A percentile compares a stretch with the other conserved stretches of the same genome.
phyloP scores from a whole-genome alignment of 2,888 invertebrate genomes.

The Amphipyra berbera region DNA sequence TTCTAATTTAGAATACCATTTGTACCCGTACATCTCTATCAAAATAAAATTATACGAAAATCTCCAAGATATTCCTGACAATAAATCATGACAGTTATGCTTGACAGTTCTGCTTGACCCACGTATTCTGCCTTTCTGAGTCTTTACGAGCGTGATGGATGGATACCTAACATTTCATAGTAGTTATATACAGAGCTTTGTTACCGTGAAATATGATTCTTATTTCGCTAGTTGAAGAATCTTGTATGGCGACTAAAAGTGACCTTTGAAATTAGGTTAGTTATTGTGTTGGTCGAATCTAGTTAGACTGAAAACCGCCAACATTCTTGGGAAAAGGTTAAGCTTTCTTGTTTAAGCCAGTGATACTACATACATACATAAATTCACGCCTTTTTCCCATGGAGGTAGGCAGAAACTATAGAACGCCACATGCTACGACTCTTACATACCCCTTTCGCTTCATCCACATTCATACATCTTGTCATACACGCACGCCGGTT shows the following conservation, averaged over 20 bases:
- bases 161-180: constrained; percentile 19
- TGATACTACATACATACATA: too few species aligned
- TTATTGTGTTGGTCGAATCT: too few species aligned
- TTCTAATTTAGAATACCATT: constrained; percentile 20
- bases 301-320: too few species aligned
- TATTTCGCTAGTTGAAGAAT: constrained; percentile 24
- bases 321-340: too few species aligned
- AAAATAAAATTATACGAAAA: constrained; percentile 49
- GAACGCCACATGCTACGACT: too few species aligned
- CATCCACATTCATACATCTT: too few species aligned
- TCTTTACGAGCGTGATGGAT: constrained; percentile 53
- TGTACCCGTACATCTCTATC: constrained; percentile 19
- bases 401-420: too few species aligned
- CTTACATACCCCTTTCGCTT: too few species aligned
- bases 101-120: constrained; percentile 56
- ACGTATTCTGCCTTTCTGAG: constrained; percentile 56
- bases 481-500: too few species aligned
- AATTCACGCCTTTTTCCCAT: too few species aligned
- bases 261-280: not conserved
- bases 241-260: constrained; percentile 1
- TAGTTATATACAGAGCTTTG: constrained; percentile 32
- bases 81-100: constrained; percentile 50
- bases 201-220: constrained; percentile 46
- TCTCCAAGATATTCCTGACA: constrained; percentile 28
- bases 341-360: too few species aligned